Conservation (phyloP, 2,888 invertebrate genomes). For the Tigriopus californicus region DNA sequence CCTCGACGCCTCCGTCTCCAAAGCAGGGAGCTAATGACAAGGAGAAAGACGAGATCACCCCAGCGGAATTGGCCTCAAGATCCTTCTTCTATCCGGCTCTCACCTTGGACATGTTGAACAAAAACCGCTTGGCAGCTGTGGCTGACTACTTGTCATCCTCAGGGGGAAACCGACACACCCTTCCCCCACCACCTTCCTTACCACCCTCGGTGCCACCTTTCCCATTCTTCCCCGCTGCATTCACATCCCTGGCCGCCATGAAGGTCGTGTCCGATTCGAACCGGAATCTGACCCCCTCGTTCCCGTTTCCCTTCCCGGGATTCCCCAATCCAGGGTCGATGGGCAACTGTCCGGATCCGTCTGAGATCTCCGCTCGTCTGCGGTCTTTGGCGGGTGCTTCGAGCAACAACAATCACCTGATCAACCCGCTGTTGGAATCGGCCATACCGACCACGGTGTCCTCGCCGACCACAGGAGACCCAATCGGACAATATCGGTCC, state of each 20-base stretch:
- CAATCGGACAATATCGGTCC: conserved; percentile 6
- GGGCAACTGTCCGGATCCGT: background rate
- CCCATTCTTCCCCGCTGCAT: background rate
- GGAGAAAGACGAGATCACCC: background rate
- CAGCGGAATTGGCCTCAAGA: background rate
- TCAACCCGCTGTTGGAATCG: background rate
- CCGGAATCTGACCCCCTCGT: background rate
- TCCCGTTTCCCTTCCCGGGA: background rate
- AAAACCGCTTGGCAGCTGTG: background rate
- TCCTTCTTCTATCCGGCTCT: conserved; percentile 11
- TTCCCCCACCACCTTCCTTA: background rate
- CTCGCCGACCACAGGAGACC: background rate
- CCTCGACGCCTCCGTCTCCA: background rate
- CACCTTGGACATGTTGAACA: conserved; percentile 4
- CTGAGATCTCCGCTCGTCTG: background rate
- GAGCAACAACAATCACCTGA: background rate
- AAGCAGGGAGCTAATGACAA: background rate
- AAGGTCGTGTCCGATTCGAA: background rate
- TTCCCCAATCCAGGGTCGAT: background rate
- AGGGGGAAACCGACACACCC: background rate
- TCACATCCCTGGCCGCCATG: background rate
- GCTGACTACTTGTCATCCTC: background rate
- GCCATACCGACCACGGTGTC: background rate
- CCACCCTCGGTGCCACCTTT: background rate
- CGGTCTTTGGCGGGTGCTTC: background rate